Evolutionary conservation across 2,113 vertebrate species (phyloP).

Genomic region (Cnemophilus loriae): DNA sequence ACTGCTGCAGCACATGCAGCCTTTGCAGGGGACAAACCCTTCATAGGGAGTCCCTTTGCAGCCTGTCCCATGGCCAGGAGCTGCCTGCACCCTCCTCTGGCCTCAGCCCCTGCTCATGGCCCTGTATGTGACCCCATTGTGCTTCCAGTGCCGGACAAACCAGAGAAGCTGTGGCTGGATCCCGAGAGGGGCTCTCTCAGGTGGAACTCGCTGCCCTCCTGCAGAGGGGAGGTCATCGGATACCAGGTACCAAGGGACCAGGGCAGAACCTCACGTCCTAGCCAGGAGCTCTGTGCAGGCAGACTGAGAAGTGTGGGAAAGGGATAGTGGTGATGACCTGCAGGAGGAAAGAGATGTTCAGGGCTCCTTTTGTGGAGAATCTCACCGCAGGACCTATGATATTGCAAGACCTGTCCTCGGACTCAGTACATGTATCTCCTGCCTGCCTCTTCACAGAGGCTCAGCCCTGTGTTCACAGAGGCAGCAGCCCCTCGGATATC

Average conservation of each 20-base stretch:
- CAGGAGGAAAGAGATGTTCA: neutral
- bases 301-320: too few relatives aligned
- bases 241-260: neutral
- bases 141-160: neutral
- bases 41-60: fast-evolving
- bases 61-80: neutral
- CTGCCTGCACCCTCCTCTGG: neutral
- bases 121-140: fast-evolving
- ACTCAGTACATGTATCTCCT: fast-evolving
- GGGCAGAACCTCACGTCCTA: fast-evolving
- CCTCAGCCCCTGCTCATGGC: neutral
- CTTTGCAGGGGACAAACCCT: neutral
- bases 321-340: neutral
- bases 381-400: too few relatives aligned
- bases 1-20: neutral
- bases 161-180: neutral
- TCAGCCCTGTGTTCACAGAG: neutral
- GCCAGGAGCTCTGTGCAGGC: neutral
- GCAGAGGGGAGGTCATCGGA: neutral
- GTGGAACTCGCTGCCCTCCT: neutral
- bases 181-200: neutral
- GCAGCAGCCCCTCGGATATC: fast-evolving
- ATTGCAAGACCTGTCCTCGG: fast-evolving
- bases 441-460: neutral
- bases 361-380: fast-evolving